Evolutionary conservation across 2,113 vertebrate species (phyloP).

Genomic region (Abramis brama): DNA sequence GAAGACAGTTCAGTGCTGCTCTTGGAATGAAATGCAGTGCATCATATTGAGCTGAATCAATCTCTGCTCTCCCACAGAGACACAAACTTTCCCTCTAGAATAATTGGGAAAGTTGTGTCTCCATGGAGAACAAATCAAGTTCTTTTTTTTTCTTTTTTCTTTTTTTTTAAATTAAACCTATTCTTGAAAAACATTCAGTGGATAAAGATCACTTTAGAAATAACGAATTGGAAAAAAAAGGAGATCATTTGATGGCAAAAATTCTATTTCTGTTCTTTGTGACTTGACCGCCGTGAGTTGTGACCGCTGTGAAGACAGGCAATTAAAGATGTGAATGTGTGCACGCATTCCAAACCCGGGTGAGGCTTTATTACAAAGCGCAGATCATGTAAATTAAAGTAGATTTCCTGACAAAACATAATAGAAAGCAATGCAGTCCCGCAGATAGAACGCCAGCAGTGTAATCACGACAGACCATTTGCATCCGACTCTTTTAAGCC

Average conservation of each 20-base stretch:
- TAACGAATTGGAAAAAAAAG: neutral
- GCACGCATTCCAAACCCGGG: neutral
- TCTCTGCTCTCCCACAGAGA: neutral
- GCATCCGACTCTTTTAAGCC: neutral
- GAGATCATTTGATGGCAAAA: neutral
- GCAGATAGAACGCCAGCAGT: neutral
- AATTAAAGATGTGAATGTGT: slow-evolving; percentile 32
- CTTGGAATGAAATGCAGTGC: slow-evolving; percentile 30
- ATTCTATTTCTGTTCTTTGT: slow-evolving; percentile 2
- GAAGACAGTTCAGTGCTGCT: neutral
- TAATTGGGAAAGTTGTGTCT: slow-evolving; percentile 47
- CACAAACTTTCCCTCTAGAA: slow-evolving; percentile 30
- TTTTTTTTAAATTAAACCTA: slow-evolving; percentile 8
- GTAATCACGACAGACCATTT: neutral
- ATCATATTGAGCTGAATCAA: slow-evolving; percentile 15
- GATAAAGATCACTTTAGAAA: slow-evolving; percentile 7
- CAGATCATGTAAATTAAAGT: slow-evolving; percentile 18
- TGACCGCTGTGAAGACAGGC: slow-evolving; percentile 29
- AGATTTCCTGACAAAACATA: slow-evolving; percentile 35
- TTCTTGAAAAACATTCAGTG: slow-evolving; percentile 21
- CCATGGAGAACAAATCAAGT: slow-evolving; percentile 48
- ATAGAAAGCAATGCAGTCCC: neutral
- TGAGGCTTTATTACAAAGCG: neutral
- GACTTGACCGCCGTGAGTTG: slow-evolving; percentile 12
- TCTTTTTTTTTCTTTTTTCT: neutral